phyloP scores from a whole-genome alignment of 2,113 vertebrate species.

The Ginglymostoma cirratum region DNA sequence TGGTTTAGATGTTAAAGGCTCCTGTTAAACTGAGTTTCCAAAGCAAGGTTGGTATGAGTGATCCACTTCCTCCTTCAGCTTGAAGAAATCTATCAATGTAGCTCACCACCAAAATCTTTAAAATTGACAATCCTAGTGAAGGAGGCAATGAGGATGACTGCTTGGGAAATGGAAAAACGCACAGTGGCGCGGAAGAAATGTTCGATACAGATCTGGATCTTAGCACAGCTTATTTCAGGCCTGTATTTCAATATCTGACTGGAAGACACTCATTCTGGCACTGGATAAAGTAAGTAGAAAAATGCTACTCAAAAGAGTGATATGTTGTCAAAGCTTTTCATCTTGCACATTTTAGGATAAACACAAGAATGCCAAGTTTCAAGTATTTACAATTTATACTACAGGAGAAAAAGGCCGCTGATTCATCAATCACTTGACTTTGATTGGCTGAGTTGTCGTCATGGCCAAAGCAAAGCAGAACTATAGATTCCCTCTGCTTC shows the following conservation, averaged over 20 bases:
- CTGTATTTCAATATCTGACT: neutral
- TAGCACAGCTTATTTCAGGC: neutral
- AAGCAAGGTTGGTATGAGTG: neutral
- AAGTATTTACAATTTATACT: too few species aligned
- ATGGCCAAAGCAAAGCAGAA: too few species aligned
- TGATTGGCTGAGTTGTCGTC: too few species aligned
- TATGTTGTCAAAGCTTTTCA: too few species aligned
- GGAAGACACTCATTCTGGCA: neutral
- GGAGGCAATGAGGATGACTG: neutral
- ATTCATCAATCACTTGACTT: too few species aligned
- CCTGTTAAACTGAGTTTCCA: neutral
- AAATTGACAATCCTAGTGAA: neutral
- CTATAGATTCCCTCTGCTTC: too few species aligned
- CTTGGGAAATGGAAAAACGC: neutral
- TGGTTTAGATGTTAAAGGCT: neutral
- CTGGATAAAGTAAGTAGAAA: neutral
- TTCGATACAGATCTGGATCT: neutral
- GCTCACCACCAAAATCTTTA: neutral
- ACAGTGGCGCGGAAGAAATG: neutral
- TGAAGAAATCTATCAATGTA: neutral
- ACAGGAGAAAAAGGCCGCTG: too few species aligned
- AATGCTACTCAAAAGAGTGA: neutral
- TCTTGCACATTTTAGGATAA: too few species aligned
- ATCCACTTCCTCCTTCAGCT: neutral
- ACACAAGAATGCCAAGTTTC: too few species aligned